A percentile compares a stretch with the other conserved stretches of the same genome.
These are phyloP conservation scores for Enteromius thamalakanensis DNA, from an alignment of 2,797 vertebrate genomes.

Conservation along the genomic window DNA sequence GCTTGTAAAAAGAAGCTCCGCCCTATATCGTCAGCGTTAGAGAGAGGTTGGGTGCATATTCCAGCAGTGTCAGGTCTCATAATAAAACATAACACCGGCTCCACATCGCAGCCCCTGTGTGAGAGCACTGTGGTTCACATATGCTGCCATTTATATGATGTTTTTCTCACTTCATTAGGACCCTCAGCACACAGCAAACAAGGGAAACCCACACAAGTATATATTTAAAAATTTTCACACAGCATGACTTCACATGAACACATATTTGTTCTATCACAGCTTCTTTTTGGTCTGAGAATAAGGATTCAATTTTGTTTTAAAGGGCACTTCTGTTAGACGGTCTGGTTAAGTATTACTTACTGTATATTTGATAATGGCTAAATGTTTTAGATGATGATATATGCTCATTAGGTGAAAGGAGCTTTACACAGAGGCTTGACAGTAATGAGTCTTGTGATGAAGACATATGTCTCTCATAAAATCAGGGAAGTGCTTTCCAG, in stretches of 20 bases:
- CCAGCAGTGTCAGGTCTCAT: constrained; percentile 45
- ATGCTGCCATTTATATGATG: constrained; percentile 53
- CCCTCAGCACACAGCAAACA: constrained; percentile 32
- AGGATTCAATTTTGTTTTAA: constrained; percentile 1
- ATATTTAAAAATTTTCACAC: constrained; percentile 3
- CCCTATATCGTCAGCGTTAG: constrained; percentile 39
- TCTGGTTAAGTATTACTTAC: constrained; percentile 3
- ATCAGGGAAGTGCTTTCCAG: constrained; percentile 38
- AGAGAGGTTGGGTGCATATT: constrained; percentile 35
- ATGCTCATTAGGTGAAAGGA: constrained; percentile 27
- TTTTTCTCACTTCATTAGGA: constrained; percentile 51
- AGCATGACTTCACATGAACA: neutral
- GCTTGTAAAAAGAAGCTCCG: constrained; percentile 36
- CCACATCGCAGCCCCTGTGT: constrained; percentile 6
- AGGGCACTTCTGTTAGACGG: neutral
- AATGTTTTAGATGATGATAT: constrained; percentile 26
- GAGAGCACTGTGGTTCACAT: constrained; percentile 29
- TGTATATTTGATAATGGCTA: constrained; percentile 30
- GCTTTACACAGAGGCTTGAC: constrained; percentile 29
- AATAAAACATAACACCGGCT: constrained; percentile 54
- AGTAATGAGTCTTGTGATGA: constrained; percentile 40
- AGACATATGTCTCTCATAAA: constrained; percentile 48
- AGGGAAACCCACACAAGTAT: constrained; percentile 1
- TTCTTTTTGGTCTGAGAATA: neutral
- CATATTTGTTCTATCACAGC: neutral